Conservation (phyloP, 2,888 invertebrate species). For the Stramonita haemastoma region DNA sequence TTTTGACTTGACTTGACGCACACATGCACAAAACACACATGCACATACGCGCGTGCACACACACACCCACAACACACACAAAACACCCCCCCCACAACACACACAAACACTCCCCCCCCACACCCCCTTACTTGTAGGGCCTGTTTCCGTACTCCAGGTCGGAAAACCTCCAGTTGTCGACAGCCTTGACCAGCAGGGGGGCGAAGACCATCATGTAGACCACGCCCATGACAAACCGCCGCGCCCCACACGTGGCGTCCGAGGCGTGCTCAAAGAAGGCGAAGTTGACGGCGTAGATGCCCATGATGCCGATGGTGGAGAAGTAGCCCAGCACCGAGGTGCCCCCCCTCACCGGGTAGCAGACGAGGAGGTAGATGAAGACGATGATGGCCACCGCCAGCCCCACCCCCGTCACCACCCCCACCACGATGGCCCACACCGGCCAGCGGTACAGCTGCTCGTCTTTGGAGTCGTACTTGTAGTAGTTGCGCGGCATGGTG, state of each 20-base stretch:
- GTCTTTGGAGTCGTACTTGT: constrained; percentile 56
- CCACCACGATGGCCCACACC: constrained; percentile 69
- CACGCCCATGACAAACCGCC: constrained; percentile 77
- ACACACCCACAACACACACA: background rate
- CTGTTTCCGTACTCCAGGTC: constrained; percentile 57
- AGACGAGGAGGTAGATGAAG: constrained; percentile 75
- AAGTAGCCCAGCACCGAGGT: constrained; percentile 77
- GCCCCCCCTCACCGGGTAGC: constrained; percentile 75
- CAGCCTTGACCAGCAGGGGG: constrained; percentile 77
- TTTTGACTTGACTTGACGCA: background rate
- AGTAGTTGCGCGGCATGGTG: constrained; percentile 66
- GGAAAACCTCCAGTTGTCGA: constrained; percentile 77
- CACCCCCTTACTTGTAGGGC: constrained; percentile 49
- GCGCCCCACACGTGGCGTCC: constrained; percentile 75
- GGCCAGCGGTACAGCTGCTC: constrained; percentile 69
- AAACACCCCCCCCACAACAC: background rate
- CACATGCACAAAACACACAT: background rate
- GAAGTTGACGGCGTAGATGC: constrained; percentile 78
- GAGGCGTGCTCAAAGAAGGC: constrained; percentile 78
- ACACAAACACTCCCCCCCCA: background rate
- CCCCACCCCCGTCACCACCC: constrained; percentile 74
- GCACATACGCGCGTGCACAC: background rate
- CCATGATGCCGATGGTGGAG: constrained; percentile 77
- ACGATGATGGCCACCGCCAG: constrained; percentile 74
- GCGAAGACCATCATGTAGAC: constrained; percentile 78